Evolutionary conservation across 1,140 invertebrate genomes (phyloP).

Genomic region (Sminthurides bifidus): DNA sequence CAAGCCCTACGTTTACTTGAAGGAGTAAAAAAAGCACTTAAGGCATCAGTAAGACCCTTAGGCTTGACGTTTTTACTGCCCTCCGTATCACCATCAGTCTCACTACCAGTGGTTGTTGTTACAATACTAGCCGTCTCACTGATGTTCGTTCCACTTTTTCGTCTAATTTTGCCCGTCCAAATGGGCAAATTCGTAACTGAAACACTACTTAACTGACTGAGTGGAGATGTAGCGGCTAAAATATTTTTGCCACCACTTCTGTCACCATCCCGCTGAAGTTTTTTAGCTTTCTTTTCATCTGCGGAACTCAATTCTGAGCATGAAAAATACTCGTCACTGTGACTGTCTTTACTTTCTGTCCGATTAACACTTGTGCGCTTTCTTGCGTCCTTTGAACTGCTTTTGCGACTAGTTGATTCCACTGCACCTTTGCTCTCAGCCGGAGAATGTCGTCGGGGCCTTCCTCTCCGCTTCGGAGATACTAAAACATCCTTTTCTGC

Average conservation of each 20-base stretch:
- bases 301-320: background rate
- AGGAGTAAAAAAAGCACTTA: conserved; percentile 38
- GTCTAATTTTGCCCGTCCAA: background rate
- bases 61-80: conserved; percentile 16
- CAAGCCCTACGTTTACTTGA: conserved; percentile 32
- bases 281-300: background rate
- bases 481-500: background rate
- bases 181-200: background rate
- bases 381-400: background rate
- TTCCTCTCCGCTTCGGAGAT: background rate
- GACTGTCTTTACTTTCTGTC: background rate
- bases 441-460: background rate
- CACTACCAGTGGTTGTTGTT: conserved; percentile 2
- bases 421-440: background rate
- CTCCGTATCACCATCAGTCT: conserved; percentile 19
- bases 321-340: conserved; percentile 1
- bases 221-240: background rate
- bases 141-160: conserved; percentile 1
- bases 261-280: background rate
- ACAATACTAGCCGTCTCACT: background rate
- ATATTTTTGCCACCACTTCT: background rate
- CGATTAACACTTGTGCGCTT: background rate
- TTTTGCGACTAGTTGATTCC: background rate
- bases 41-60: conserved; percentile 32
- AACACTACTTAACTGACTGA: background rate